phyloP scores from a whole-genome alignment of 1,140 invertebrate genomes.

The Formica exsecta region DNA sequence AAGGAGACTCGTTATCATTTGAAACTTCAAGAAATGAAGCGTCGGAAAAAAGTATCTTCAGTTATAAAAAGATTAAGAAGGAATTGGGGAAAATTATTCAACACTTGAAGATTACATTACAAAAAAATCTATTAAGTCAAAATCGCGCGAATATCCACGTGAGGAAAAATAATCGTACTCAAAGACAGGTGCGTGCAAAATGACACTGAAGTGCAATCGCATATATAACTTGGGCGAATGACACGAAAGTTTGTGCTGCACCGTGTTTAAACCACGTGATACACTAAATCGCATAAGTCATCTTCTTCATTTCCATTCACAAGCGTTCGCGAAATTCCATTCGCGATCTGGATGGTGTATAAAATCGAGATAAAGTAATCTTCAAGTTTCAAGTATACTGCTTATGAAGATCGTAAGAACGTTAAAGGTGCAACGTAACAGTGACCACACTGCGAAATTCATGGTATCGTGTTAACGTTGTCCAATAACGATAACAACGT shows the following conservation, averaged over 20 bases:
- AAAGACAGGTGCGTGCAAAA: slow-evolving; percentile 19
- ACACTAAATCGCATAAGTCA: slow-evolving; percentile 62
- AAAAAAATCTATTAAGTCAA: neutral
- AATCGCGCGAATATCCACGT: neutral
- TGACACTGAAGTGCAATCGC: slow-evolving; percentile 38
- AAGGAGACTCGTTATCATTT: neutral
- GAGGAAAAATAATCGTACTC: slow-evolving; percentile 1
- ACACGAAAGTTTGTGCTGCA: slow-evolving; percentile 55
- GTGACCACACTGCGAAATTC: slow-evolving; percentile 27
- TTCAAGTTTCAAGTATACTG: neutral
- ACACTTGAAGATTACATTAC: slow-evolving; percentile 36
- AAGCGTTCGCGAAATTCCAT: neutral
- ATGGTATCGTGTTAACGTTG: slow-evolving; percentile 51
- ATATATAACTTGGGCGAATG: neutral
- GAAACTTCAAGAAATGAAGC: neutral
- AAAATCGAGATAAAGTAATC: slow-evolving; percentile 13
- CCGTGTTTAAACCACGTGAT: slow-evolving; percentile 67
- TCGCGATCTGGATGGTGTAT: slow-evolving; percentile 17
- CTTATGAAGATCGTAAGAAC: neutral
- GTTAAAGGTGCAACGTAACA: slow-evolving; percentile 22
- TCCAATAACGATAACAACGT: slow-evolving; percentile 36
- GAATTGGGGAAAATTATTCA: slow-evolving; percentile 13
- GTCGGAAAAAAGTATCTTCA: neutral
- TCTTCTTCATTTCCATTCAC: slow-evolving; percentile 22
- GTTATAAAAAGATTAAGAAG: neutral